Evolutionary conservation across 2,797 vertebrate species (phyloP), one percentile per base, ranked within the genome.

Genomic region (Philypnodon macrostomus): DNA sequence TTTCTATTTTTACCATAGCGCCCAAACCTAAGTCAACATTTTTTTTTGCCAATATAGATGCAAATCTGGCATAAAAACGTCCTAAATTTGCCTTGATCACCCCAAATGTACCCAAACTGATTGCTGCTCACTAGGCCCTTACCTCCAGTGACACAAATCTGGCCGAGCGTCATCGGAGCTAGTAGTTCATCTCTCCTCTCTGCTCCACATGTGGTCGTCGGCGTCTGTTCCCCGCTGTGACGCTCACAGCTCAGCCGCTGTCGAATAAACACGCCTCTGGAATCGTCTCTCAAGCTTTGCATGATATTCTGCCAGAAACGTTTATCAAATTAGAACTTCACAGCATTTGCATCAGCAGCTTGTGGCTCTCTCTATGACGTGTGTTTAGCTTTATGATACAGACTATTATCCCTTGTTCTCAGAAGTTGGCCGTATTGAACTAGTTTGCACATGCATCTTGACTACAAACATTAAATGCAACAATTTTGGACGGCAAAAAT

Each of bases 341-440:
- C 44, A 1, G 1, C 37, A 61, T 85, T 86, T 81, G 61, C 75
- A 75, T 80, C 23, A 19, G 18, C 38, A 23, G n/a, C 15, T 8
- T 7, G 53, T 41, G 50, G 53, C 30, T 9, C 21, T 2, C 14
- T 13, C 1, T 13, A 1, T 49, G 61, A 47, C 14, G 1, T 32
- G 45, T 19, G 26, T 34, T 26, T 7, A 23, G 31, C 31, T 33
- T 14, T n/a, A n/a, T n/a, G n/a, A n/a, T n/a, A n/a, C n/a, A n/a
- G n/a, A n/a, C n/a, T n/a, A n/a, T n/a, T n/a, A n/a, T n/a, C n/a
- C n/a, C n/a, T n/a, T n/a, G n/a, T n/a, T n/a, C n/a, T n/a, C n/a
- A n/a, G n/a, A n/a, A n/a, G n/a, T n/a, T n/a, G n/a, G n/a, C n/a
- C n/a, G n/a, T n/a, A n/a, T n/a, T n/a, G n/a, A n/a, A n/a, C n/a